Evolutionary conservation across 2,797 vertebrate species (phyloP).

Genomic region (Crypturellus tataupa): DNA sequence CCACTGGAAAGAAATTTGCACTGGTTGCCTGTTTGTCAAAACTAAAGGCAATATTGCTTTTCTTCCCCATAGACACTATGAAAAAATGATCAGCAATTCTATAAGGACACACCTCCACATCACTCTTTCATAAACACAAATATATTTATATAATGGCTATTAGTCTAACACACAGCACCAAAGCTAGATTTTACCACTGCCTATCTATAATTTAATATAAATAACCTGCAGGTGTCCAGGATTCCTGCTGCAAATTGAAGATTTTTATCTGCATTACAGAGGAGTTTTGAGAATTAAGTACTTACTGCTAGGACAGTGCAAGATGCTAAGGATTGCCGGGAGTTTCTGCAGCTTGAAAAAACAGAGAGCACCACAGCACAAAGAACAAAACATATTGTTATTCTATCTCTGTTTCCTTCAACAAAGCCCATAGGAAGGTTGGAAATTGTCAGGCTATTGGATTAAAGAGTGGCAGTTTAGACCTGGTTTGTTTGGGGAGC

Average conservation of each 20-base stretch:
- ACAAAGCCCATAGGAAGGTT: background rate
- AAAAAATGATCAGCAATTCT: background rate
- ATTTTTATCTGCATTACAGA: background rate
- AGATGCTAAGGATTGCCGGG: background rate
- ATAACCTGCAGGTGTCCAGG: background rate
- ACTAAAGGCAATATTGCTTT: background rate
- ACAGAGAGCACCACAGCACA: accelerated
- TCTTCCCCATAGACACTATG: background rate
- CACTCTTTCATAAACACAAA: background rate
- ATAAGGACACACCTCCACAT: background rate
- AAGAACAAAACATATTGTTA: background rate
- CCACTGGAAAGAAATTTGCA: background rate
- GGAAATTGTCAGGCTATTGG: background rate
- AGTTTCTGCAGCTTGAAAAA: background rate
- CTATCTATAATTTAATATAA: background rate
- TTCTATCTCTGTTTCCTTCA: background rate
- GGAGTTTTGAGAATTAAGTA: background rate
- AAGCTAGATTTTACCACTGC: background rate
- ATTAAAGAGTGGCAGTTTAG: background rate
- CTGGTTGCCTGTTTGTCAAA: background rate
- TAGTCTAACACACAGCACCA: background rate
- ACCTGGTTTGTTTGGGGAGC: background rate
- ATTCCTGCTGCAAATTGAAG: background rate
- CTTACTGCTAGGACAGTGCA: background rate
- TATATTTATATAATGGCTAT: background rate